Evolutionary conservation across 2,797 vertebrate species (phyloP), one percentile per base, ranked within the genome.

Genomic region (Sebastes diaconus): DNA sequence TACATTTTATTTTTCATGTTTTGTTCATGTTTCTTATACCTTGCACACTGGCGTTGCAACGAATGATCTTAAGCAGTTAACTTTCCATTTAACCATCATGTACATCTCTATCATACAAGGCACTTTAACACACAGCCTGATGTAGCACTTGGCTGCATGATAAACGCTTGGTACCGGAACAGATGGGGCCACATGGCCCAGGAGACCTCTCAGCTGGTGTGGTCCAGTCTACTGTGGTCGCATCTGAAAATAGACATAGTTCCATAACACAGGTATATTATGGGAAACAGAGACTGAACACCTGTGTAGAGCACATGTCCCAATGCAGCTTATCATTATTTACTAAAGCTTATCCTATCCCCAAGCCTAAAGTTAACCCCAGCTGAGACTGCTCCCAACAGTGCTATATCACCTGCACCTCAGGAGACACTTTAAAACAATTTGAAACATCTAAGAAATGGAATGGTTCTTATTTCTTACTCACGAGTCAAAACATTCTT

Each of bases 171-270:
- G 34, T 9, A 27, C 32, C 65, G 3, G 20, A 74, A 25, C 78
- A 80, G 58, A 68, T 57, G 71, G 66, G 50, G 14, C 72, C n/a
- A 20, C 10, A 3, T n/a, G n/a, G 14, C 78, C 58, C 34, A 11
- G 65, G 66, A 80, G 58, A 64, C 71, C 24, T 42, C 64, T 57
- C 64, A 32, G 46, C 65, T 6, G 25, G 30, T 80, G 71, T 54
- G 65, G 64, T 61, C 78, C 70, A 39, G 61, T 80, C 68, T 50
- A 39, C 59, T 20, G 59, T 52, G 29, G 65, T 13, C n/a, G 3
- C 16, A 60, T 68, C 42, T 63, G 59, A 57, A 60, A 73, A 73
- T 50, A 73, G 55, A 54, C 69, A 30, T 66, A 22, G 36, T 54
- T 54, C 63, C 24, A 2, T 22, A 12, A 69, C 29, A 52, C n/a